Evolutionary conservation across 2,888 invertebrate genomes (phyloP).

Genomic region (Tachystola acroxantha): DNA sequence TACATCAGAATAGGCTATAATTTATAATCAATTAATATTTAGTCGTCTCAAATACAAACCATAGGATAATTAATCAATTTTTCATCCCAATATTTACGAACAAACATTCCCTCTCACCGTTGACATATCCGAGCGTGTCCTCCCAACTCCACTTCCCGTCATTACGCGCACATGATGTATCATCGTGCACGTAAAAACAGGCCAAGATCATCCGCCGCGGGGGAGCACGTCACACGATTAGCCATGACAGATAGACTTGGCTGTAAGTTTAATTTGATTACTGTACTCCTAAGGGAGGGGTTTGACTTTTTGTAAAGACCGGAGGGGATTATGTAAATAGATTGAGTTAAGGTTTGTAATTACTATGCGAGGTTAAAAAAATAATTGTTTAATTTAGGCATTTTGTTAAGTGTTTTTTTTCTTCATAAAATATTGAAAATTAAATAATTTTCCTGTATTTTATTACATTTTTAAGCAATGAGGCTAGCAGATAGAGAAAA

Average conservation of each 20-base stretch:
- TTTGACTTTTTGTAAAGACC: slow-evolving; percentile 1
- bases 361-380: too few species aligned
- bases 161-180: slow-evolving; percentile 21
- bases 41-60: too few species aligned
- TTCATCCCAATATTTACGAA: slow-evolving; percentile 2
- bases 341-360: background rate
- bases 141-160: slow-evolving; percentile 39
- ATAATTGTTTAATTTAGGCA: too few species aligned
- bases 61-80: background rate
- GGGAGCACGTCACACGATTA: slow-evolving; percentile 20
- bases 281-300: slow-evolving; percentile 18
- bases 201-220: slow-evolving; percentile 23
- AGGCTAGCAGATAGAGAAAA: too few species aligned
- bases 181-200: slow-evolving; percentile 7
- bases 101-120: slow-evolving; percentile 9
- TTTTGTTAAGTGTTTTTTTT: too few species aligned
- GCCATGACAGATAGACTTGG: slow-evolving; percentile 57
- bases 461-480: too few species aligned
- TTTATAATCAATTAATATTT: too few species aligned
- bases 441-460: too few species aligned
- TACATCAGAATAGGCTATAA: too few species aligned
- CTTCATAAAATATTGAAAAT: too few species aligned
- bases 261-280: slow-evolving; percentile 57
- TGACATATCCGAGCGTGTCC: slow-evolving; percentile 10
- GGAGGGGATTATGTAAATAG: background rate